A percentile compares a stretch with the other conserved stretches of the same genome.
phyloP scores from a whole-genome alignment of 2,888 invertebrate species.

The Dendrolimus pini region DNA sequence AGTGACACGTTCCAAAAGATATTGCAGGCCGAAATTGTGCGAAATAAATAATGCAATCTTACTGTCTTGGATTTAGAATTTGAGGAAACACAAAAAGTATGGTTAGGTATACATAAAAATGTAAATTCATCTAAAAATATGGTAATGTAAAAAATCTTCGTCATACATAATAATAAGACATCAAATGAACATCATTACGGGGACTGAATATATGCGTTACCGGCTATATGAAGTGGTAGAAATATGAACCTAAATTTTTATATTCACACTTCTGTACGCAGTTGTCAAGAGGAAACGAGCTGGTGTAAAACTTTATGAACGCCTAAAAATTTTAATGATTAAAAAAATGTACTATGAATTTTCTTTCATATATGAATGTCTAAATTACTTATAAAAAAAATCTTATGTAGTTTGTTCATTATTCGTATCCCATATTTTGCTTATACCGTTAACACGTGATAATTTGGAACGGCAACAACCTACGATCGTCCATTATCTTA shows the following conservation, averaged over 20 bases:
- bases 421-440: too few relatives aligned
- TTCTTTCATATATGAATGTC: background rate
- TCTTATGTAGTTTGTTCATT: too few relatives aligned
- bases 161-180: slow-evolving; percentile 18
- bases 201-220: slow-evolving; percentile 22
- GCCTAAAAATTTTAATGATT: background rate
- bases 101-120: background rate
- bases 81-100: background rate
- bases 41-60: too few relatives aligned
- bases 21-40: too few relatives aligned
- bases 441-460: too few relatives aligned
- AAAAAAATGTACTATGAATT: background rate
- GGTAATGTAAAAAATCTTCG: slow-evolving; percentile 6
- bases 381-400: too few relatives aligned
- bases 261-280: slow-evolving; percentile 2
- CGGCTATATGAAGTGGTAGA: slow-evolving; percentile 31
- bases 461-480: too few relatives aligned
- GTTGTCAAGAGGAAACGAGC: background rate
- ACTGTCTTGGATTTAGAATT: background rate
- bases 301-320: background rate
- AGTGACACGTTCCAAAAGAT: too few relatives aligned
- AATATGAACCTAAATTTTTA: slow-evolving; percentile 25
- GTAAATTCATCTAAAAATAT: slow-evolving; percentile 1
- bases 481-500: too few relatives aligned
- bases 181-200: slow-evolving; percentile 32